Conservation (phyloP, 1,140 invertebrate species). For the Yoshiicerus persimilis region DNA sequence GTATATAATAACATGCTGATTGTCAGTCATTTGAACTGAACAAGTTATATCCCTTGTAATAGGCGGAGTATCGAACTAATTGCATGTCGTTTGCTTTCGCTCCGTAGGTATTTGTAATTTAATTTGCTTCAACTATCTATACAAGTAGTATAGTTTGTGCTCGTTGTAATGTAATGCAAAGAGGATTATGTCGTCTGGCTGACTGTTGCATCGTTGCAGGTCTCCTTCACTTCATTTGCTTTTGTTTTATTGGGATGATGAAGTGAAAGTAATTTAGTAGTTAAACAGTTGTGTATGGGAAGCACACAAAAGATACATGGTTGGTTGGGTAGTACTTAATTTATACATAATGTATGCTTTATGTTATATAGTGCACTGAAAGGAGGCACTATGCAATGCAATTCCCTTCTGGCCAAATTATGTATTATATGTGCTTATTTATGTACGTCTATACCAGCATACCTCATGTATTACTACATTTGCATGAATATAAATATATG, state of each 20-base stretch:
- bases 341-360: not conserved
- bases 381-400: not conserved
- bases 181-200: not conserved
- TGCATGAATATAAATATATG: not conserved
- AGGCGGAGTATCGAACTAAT: slow-evolving; percentile 8
- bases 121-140: not conserved
- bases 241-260: slow-evolving; percentile 15
- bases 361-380: not conserved
- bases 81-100: slow-evolving; percentile 21
- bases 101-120: not conserved
- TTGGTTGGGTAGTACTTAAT: not conserved
- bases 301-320: not conserved
- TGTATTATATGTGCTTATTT: not conserved
- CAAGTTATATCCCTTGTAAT: not conserved
- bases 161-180: not conserved
- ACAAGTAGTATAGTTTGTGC: not conserved
- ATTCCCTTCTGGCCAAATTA: not conserved
- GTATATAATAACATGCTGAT: not conserved
- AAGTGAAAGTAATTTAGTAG: slow-evolving; percentile 23
- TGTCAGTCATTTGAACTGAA: slow-evolving; percentile 7
- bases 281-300: slow-evolving; percentile 8
- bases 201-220: not conserved
- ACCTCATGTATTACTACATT: not conserved
- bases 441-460: not conserved
- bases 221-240: slow-evolving; percentile 5